These are phyloP conservation scores for Ciconia stormi DNA, from an alignment of 2,113 vertebrate genomes.

Conservation along the genomic window DNA sequence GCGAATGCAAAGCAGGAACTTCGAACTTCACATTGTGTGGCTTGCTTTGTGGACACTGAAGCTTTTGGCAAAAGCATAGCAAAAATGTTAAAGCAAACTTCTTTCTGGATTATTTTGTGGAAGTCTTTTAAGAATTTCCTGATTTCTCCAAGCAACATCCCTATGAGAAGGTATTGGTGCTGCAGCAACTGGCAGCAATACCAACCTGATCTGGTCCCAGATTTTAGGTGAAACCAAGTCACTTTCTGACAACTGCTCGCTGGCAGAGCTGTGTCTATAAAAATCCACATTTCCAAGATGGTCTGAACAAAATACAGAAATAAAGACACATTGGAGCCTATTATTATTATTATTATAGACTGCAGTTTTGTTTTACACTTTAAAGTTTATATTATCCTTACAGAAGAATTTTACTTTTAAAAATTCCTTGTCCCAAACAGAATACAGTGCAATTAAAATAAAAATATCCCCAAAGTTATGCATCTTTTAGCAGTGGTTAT, in stretches of 20 bases:
- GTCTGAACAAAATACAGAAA: not conserved
- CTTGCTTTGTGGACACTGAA: conserved; percentile 76
- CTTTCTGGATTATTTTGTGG: not conserved
- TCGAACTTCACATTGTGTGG: not conserved
- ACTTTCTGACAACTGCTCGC: not conserved
- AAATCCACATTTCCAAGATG: not conserved
- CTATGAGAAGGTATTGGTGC: not conserved
- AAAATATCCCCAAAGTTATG: not conserved
- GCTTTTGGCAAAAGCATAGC: conserved; percentile 65
- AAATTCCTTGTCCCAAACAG: not conserved
- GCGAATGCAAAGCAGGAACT: conserved; percentile 57
- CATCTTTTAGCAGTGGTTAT: not conserved
- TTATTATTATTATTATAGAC: not conserved
- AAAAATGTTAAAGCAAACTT: not conserved
- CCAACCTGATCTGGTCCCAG: not conserved
- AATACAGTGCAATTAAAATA: not conserved
- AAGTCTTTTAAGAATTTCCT: not conserved
- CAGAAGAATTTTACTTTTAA: not conserved
- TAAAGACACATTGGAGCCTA: not conserved
- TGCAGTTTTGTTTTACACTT: not conserved
- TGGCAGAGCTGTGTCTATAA: not conserved
- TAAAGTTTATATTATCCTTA: not conserved
- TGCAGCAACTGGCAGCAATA: not conserved
- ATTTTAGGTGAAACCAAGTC: not conserved
- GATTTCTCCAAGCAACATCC: not conserved